Base-by-base conservation (phyloP, 2,797 vertebrate species). In the Holocentrus rufus region DNA sequence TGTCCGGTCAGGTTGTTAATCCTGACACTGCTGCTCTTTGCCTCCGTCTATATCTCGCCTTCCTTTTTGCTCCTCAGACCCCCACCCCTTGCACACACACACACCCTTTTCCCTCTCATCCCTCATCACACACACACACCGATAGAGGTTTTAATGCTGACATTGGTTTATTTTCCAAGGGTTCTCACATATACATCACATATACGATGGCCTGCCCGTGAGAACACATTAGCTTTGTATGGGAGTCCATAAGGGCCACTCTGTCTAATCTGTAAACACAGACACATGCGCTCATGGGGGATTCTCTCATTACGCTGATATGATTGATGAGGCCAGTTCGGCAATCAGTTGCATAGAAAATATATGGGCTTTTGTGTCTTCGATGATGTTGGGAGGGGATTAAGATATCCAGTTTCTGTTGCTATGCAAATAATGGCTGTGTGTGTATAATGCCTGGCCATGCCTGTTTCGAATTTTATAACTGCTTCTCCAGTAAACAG, bases 181-280 rank as follows among this genome's bases (percentile, higher is more conserved):
- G 56, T 74, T 71, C 31, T 54, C 44, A 72, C 15, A 55, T 80
- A 67, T 44, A 67, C 64, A 49, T 46, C 60, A 65, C 55, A 54
- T 72, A 63, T 64, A 72, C 55, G 25, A 65, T 57, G 64, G 63
- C 58, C 20, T 23, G 31, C 39, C 64, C 75, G n/a, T 58, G 66
- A 79, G 58, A 62, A 9, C 44, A 78, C 61, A 71, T 85, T 70
- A 49, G 47, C 25, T 54, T 73, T 78, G 36, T 57, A 66, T 73
- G 27, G 64, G 47, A 58, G 74, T 34, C 44, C 61, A 39, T 70
- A 53, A 56, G 69, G 56, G 60, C 44, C 52, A 50, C 63, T 67
- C 59, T 76, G 69, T 42, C 72, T 55, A 54, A 78, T 57, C 44
- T 72, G 69, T 80, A 79, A 84, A 89, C 74, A 85, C 27, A 84